phyloP scores from a whole-genome alignment of 2,113 vertebrate genomes.

The Brevimyrus niger region DNA sequence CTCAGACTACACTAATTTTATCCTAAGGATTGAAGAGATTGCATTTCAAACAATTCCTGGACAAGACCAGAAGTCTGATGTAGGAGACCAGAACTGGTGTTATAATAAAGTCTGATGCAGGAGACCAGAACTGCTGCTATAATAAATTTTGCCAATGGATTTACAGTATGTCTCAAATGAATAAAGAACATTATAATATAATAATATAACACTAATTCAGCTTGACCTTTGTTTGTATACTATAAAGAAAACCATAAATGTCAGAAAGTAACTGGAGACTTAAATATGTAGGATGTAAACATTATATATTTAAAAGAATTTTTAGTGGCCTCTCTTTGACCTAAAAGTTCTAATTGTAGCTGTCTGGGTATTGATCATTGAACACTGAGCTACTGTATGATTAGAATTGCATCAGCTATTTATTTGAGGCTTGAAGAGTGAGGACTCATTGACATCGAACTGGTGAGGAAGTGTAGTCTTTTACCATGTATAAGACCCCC shows the following conservation, averaged over 20 bases:
- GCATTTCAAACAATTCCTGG: neutral
- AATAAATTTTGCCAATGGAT: neutral
- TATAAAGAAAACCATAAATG: slow-evolving; percentile 58
- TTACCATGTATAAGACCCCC: neutral
- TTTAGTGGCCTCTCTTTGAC: slow-evolving; percentile 60
- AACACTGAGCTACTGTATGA: slow-evolving; percentile 63
- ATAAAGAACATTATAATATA: neutral
- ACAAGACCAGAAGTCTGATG: neutral
- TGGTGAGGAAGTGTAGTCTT: slow-evolving; percentile 25
- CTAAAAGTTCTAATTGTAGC: slow-evolving; percentile 65
- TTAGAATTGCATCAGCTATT: slow-evolving; percentile 45
- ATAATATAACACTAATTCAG: neutral
- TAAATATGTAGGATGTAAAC: slow-evolving; percentile 56
- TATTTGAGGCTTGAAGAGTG: slow-evolving; percentile 42
- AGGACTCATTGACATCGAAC: slow-evolving; percentile 52
- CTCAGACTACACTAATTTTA: neutral
- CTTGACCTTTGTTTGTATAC: slow-evolving; percentile 25
- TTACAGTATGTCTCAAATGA: neutral
- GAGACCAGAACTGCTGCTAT: neutral
- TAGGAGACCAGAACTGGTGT: neutral
- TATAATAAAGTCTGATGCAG: neutral
- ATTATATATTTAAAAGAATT: slow-evolving; percentile 64
- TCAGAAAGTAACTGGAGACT: slow-evolving; percentile 52
- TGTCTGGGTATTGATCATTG: slow-evolving; percentile 64
- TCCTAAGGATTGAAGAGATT: neutral